Evolutionary conservation across 1,140 invertebrate genomes (phyloP).

Genomic region (Goniozus legneri): DNA sequence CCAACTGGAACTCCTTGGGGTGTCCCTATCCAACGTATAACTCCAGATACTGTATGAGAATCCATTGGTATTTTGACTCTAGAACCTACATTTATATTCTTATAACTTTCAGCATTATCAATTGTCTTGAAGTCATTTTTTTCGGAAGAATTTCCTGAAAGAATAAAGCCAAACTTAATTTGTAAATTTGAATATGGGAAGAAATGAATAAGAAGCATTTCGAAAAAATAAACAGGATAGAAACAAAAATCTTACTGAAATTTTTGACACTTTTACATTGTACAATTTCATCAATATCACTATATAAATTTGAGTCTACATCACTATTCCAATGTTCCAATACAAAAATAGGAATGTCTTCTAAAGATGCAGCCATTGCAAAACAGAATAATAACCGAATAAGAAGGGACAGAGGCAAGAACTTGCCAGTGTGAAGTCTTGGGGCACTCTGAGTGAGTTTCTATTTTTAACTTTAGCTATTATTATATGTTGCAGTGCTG

Average conservation of each 20-base stretch:
- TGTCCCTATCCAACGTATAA: constrained; percentile 84
- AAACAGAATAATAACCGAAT: constrained; percentile 26
- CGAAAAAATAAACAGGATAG: too few species aligned
- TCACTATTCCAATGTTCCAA: constrained; percentile 50
- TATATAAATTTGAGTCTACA: constrained; percentile 36
- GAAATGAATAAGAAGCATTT: too few species aligned
- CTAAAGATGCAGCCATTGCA: constrained; percentile 40
- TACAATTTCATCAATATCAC: constrained; percentile 27
- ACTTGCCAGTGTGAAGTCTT: constrained; percentile 5
- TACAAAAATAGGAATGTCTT: constrained; percentile 48
- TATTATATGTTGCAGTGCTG: constrained; percentile 31
- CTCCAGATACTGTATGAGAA: constrained; percentile 65
- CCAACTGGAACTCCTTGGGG: constrained; percentile 45
- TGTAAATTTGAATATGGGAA: constrained; percentile 10
- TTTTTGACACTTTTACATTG: too few species aligned
- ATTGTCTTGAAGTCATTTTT: constrained; percentile 44
- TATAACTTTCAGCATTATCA: constrained; percentile 35
- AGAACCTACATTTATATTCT: constrained; percentile 68
- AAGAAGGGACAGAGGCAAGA: constrained; percentile 7
- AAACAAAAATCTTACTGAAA: too few species aligned
- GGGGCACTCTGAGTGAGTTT: constrained; percentile 18
- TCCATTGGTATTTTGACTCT: constrained; percentile 68
- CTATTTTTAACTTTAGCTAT: constrained; percentile 49
- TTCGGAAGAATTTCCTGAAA: constrained; percentile 33
- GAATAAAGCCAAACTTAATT: constrained; percentile 1